Base-by-base conservation (phyloP, 2,113 vertebrate species). In the Microcebus murinus region DNA sequence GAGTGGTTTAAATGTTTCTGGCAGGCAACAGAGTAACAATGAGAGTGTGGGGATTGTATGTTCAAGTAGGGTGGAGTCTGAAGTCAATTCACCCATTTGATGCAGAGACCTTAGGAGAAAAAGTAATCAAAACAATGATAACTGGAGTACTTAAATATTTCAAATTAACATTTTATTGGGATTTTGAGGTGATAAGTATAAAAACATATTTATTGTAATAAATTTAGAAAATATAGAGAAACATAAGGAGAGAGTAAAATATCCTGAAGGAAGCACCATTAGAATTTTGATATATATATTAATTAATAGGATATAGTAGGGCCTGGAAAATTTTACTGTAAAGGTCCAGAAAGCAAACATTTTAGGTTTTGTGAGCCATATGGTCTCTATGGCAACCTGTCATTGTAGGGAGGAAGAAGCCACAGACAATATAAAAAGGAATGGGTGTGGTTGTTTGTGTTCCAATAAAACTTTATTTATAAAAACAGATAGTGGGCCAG, bases 391-490 rank as follows among this genome's bases (percentile, higher is more conserved):
- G 45, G 45, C 48, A 94, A 63, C 27, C 13, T 79, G 29, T 23
- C 23, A n/a, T n/a, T 52, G 31, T 29, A 52, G 45, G 42, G 20
- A 31, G 15, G 77, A 76, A 55, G 23, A 17, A 88, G 29, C 55
- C 61, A 61, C 1, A 76, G 45, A 86, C 29, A 65, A 82, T 20
- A 76, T 8, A 90, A 87, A 82, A 92, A 82, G 57, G 45, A 84
- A 71, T 86, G 81, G 29, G 23, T 25, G 10, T 50, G 52, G n/a
- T 12, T 83, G 31, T 61, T 12, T 83, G 31, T 61, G 39, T 68
- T 90, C 85, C 83, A 91, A 86, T 79, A 91, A 95, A 95, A 92
- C 67, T 90, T 48, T 81, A 74, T 90, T 68, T 94, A 80, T 10
- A 73, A 59, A 93, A 77, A 74, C 25, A 57, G 39, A 34, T 88